phyloP scores from a whole-genome alignment of 2,888 invertebrate genomes.

The Nudaria mundana region DNA sequence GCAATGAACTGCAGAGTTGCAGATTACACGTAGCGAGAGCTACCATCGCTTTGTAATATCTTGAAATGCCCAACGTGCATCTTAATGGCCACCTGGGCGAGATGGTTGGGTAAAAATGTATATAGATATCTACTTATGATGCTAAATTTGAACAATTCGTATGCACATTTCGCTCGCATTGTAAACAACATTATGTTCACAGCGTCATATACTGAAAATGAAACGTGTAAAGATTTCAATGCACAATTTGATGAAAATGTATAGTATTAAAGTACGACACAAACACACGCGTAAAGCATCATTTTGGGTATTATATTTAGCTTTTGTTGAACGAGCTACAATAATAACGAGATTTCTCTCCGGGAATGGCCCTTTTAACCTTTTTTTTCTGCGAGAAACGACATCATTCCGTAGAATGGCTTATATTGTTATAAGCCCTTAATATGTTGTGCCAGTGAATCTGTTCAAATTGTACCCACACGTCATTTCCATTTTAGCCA shows the following conservation, averaged over 20 bases:
- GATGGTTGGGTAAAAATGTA: slow-evolving; percentile 4
- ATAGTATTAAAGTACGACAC: slow-evolving; percentile 22
- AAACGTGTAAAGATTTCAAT: slow-evolving; percentile 15
- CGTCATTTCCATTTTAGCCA: slow-evolving; percentile 33
- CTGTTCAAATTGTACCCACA: slow-evolving; percentile 35
- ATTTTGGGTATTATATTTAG: slow-evolving; percentile 43
- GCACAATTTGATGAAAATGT: slow-evolving; percentile 23
- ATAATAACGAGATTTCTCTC: slow-evolving; percentile 49
- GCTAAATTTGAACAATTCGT: slow-evolving; percentile 20
- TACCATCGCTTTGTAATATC: not conserved
- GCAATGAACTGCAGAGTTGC: too few relatives aligned
- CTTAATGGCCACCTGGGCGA: slow-evolving; percentile 1
- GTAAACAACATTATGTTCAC: slow-evolving; percentile 9
- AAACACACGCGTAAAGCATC: slow-evolving; percentile 31
- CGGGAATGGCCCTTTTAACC: slow-evolving; percentile 50
- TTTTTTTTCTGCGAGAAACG: slow-evolving; percentile 48
- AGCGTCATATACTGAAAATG: slow-evolving; percentile 5
- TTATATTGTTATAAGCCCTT: slow-evolving; percentile 50
- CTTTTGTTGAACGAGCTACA: slow-evolving; percentile 43
- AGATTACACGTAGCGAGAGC: not conserved
- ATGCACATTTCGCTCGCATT: slow-evolving; percentile 22
- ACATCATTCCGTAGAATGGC: slow-evolving; percentile 48
- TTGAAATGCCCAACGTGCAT: too few relatives aligned
- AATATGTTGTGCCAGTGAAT: slow-evolving; percentile 42
- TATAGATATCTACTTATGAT: slow-evolving; percentile 13